phyloP scores from a whole-genome alignment of 2,888 invertebrate genomes.

The Diloba caeruleocephala region DNA sequence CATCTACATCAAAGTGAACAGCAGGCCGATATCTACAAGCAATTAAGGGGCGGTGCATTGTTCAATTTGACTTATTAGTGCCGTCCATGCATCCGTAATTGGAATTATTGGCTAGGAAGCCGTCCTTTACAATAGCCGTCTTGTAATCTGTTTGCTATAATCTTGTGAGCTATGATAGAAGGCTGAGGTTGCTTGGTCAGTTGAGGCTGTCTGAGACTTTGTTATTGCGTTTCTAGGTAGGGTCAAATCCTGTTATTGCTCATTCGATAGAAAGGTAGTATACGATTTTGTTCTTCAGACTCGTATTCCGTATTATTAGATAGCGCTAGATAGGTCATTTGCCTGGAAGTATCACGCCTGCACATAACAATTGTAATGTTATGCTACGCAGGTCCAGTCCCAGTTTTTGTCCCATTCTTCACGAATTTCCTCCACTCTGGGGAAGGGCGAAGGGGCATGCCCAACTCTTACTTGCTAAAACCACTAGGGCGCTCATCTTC shows the following conservation, averaged over 20 bases:
- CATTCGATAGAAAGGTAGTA: neutral
- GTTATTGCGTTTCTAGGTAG: neutral
- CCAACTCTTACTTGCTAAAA: too few species aligned
- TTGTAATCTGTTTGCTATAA: constrained; percentile 58
- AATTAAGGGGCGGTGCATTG: constrained; percentile 78
- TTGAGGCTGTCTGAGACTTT: neutral
- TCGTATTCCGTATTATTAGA: too few species aligned
- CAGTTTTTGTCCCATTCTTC: too few species aligned
- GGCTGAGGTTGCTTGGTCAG: constrained; percentile 3
- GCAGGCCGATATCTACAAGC: constrained; percentile 61
- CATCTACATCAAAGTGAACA: constrained; percentile 33
- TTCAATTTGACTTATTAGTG: constrained; percentile 84
- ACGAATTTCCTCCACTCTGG: too few species aligned
- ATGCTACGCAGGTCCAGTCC: too few species aligned
- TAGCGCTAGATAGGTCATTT: too few species aligned
- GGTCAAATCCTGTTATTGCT: neutral
- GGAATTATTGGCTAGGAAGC: constrained; percentile 72
- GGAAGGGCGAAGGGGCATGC: too few species aligned
- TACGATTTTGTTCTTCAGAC: too few species aligned
- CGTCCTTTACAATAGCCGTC: constrained; percentile 51
- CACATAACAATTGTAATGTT: too few species aligned
- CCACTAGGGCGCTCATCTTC: too few species aligned
- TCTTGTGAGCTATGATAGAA: constrained; percentile 52
- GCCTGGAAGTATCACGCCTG: too few species aligned
- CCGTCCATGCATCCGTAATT: constrained; percentile 70